A percentile compares a stretch with the other conserved stretches of the same genome.
Conservation (phyloP, 2,888 invertebrate genomes). For the Odontomyia ornata region DNA sequence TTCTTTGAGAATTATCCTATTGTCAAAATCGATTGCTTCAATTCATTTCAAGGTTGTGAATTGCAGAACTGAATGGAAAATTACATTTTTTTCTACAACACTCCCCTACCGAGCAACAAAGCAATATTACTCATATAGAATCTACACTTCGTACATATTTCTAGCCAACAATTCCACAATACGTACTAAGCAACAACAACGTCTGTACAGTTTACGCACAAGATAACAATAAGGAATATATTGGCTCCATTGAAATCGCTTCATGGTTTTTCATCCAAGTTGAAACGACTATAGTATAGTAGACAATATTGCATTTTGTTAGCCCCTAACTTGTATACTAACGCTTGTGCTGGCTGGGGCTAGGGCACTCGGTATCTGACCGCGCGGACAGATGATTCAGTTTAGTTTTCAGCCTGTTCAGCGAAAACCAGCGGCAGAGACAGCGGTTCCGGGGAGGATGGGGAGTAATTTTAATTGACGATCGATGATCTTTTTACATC, state of each 20-base stretch:
- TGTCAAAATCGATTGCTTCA: too few relatives aligned
- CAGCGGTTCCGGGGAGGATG: neutral
- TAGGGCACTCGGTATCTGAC: neutral
- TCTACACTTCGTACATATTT: too few relatives aligned
- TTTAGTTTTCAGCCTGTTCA: neutral
- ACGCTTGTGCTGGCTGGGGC: neutral
- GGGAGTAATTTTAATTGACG: neutral
- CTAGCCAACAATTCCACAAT: too few relatives aligned
- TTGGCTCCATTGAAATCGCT: conserved; percentile 21
- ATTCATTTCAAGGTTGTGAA: too few relatives aligned
- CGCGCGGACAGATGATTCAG: conserved; percentile 7
- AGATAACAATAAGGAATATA: neutral
- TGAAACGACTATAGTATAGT: conserved; percentile 1
- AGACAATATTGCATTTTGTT: neutral
- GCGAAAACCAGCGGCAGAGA: neutral
- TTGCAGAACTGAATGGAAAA: too few relatives aligned
- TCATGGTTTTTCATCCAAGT: conserved; percentile 6
- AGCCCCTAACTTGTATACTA: neutral
- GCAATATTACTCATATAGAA: too few relatives aligned
- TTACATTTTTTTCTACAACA: too few relatives aligned
- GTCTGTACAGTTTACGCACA: neutral
- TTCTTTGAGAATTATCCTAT: too few relatives aligned
- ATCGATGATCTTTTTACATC: neutral
- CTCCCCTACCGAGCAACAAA: too few relatives aligned
- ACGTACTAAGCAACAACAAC: too few relatives aligned